A percentile compares a stretch with the other conserved stretches of the same genome.
phyloP scores from a whole-genome alignment of 2,113 vertebrate species.

The Indicator indicator region DNA sequence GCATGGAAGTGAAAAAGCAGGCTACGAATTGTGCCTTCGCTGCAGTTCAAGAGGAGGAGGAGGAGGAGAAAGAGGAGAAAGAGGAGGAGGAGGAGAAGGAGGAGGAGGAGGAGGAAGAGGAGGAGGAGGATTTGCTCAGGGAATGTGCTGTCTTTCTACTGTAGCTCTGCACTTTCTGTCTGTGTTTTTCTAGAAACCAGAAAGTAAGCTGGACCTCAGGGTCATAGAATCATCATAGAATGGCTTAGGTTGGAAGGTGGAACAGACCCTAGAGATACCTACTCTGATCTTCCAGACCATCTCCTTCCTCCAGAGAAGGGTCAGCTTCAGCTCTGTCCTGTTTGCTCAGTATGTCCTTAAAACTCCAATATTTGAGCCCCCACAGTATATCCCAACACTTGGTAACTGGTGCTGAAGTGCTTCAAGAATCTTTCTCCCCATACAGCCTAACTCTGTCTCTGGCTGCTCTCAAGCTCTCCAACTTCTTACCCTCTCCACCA shows the following conservation, averaged over 20 bases:
- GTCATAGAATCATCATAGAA: background rate
- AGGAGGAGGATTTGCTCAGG: background rate
- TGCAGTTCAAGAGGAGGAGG: background rate
- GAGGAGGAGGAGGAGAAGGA: background rate
- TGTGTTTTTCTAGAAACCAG: background rate
- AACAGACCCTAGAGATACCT: too few species aligned
- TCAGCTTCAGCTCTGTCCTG: background rate
- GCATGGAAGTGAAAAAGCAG: conserved; percentile 54
- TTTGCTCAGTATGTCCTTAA: background rate
- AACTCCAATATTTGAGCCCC: background rate
- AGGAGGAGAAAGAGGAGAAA: too few species aligned
- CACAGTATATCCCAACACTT: background rate
- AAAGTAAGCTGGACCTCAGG: background rate
- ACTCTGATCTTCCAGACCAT: background rate
- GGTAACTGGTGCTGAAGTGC: background rate
- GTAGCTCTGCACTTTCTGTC: background rate
- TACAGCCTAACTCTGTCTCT: background rate
- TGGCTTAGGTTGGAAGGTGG: too few species aligned
- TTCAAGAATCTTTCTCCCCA: background rate
- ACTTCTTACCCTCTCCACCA: background rate
- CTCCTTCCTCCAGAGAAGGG: background rate
- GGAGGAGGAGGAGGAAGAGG: background rate
- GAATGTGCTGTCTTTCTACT: background rate
- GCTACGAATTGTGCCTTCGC: conserved; percentile 39
- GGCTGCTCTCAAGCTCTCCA: background rate